Evolutionary conservation across 2,113 vertebrate genomes (phyloP), one percentile per base, ranked within the genome.

Genomic region (Phyllopteryx taeniolatus): DNA sequence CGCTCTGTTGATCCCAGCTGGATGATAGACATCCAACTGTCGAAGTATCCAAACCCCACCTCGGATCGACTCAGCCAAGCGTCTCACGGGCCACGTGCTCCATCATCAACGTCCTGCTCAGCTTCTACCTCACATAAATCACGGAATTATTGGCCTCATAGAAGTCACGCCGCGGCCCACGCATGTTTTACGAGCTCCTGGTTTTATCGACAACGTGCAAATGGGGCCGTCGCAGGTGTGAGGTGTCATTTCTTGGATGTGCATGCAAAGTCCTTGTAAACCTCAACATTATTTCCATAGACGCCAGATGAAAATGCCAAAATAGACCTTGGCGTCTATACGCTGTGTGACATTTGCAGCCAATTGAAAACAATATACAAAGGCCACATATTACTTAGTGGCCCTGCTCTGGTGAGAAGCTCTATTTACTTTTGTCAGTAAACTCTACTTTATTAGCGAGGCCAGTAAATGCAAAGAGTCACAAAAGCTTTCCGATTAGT

Each of bases 71-170:
- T 60, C 62, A 66, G n/a, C 43, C 61, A 47, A 60, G 27, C 1
- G 27, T 27, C 27, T 27, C 46, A 14, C 44, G 64, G 61, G 57
- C 42, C 70, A 70, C 53, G 13, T 31, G 57, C 20, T 56, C 63
- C 68, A 69, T 78, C 76, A 64, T 72, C 81, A 79, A 67, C 44
- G 73, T 76, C 78, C 74, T 57, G 44, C 63, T 62, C 68, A 75
- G 68, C 9, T 67, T 77, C 68, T 60, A 20, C 42, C 39, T 49
- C 62, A 63, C 12, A 75, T 89, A 89, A 90, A 91, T 91, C 62
- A 68, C 57, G 89, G 86, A 90, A 84, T 91, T 89, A 90, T 80
- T 5, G 83, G 59, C 72, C 46, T 78, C 44, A 80, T 90, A 88
- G 90, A 89, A 82, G 64, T 72, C 79, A 74, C 49, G 72, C 42